phyloP scores from a whole-genome alignment of 2,797 vertebrate species.

The Ficedula albicollis region DNA sequence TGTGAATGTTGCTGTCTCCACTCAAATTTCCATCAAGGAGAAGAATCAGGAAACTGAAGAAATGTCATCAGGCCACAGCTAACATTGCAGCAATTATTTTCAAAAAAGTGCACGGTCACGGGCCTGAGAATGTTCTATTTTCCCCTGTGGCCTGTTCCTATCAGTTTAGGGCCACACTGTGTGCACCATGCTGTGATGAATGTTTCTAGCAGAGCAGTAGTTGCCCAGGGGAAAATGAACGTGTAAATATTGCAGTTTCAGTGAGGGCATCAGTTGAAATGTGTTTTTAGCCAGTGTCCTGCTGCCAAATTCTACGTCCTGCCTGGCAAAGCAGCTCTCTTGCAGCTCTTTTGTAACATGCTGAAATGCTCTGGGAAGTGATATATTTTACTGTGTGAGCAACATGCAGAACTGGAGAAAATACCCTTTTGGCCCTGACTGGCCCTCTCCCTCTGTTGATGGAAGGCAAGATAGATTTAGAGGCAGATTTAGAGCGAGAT shows the following conservation, averaged over 20 bases:
- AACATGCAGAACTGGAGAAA: constrained; percentile 3
- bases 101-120: neutral
- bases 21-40: constrained; percentile 22
- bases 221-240: neutral
- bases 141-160: neutral
- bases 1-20: neutral
- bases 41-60: constrained; percentile 26
- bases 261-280: neutral
- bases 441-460: neutral
- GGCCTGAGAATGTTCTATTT: neutral
- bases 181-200: neutral
- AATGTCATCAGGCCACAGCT: neutral
- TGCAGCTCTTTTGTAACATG: neutral
- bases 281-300: constrained; percentile 16
- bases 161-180: neutral
- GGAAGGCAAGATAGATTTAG: neutral
- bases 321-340: neutral
- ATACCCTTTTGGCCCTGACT: neutral
- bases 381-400: constrained; percentile 2
- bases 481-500: neutral
- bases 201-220: neutral
- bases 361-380: neutral
- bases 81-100: neutral
- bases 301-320: neutral
- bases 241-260: constrained; percentile 29